A percentile compares a stretch with the other conserved stretches of the same genome.
Conservation (phyloP, 1,140 invertebrate genomes). For the Eupeodes corollae region DNA sequence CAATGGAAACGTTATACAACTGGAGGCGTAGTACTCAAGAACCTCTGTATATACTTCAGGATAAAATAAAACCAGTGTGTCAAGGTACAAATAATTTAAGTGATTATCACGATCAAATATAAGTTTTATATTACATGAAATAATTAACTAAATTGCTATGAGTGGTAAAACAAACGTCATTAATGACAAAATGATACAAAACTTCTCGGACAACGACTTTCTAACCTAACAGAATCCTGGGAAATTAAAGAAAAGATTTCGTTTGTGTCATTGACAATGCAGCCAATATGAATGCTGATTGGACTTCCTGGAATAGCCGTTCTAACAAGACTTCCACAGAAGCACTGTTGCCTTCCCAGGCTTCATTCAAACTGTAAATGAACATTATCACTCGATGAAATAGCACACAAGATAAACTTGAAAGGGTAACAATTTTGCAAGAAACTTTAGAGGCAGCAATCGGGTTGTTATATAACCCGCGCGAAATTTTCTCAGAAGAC, state of each 20-base stretch:
- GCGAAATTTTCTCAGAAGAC: not conserved
- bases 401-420: not conserved
- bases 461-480: not conserved
- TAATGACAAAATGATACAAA: too few relatives aligned
- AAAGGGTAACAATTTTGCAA: not conserved
- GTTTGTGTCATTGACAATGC: constrained; percentile 14
- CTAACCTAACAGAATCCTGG: constrained; percentile 4
- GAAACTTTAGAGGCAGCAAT: not conserved
- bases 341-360: not conserved
- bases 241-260: constrained; percentile 19
- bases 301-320: not conserved
- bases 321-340: too few relatives aligned
- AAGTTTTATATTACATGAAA: too few relatives aligned
- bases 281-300: constrained; percentile 13
- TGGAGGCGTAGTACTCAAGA: too few relatives aligned
- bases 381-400: not conserved
- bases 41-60: too few relatives aligned
- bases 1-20: too few relatives aligned
- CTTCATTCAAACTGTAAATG: not conserved
- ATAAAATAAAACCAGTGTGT: too few relatives aligned
- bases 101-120: too few relatives aligned
- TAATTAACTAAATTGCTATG: too few relatives aligned
- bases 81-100: too few relatives aligned
- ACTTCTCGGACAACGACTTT: constrained; percentile 5
- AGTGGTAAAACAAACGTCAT: too few relatives aligned